Percentiles rank a stretch among this genome's conserved stretches.
Conservation (phyloP, 2,888 invertebrate species). For the Drymonia ruficornis region DNA sequence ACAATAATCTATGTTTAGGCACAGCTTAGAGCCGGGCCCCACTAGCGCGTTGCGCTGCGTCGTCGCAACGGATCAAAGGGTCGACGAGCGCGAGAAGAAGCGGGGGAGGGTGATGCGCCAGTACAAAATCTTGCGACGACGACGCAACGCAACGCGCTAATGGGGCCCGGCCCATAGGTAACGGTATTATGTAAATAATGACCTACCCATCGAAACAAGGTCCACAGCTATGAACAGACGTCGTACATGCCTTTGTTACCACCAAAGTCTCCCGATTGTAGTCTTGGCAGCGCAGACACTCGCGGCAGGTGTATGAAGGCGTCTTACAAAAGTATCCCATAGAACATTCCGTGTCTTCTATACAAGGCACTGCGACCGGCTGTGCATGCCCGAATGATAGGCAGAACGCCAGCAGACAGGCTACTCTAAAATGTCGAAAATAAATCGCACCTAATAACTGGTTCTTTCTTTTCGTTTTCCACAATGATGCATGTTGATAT, state of each 20-base stretch:
- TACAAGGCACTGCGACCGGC: slow-evolving; percentile 42
- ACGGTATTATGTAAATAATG: not conserved
- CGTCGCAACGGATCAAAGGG: too few relatives aligned
- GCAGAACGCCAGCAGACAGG: not conserved
- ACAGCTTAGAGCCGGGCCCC: too few relatives aligned
- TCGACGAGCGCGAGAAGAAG: too few relatives aligned
- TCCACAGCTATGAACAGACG: slow-evolving; percentile 21
- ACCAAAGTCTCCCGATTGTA: slow-evolving; percentile 44
- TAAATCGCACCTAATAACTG: not conserved
- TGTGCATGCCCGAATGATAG: slow-evolving; percentile 12
- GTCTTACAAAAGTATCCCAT: slow-evolving; percentile 54
- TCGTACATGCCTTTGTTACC: slow-evolving; percentile 14
- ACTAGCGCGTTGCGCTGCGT: too few relatives aligned
- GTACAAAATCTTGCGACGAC: too few relatives aligned
- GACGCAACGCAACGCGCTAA: too few relatives aligned
- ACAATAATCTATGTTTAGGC: too few relatives aligned
- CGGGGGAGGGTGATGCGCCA: too few relatives aligned
- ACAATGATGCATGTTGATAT: not conserved
- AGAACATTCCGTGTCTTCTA: slow-evolving; percentile 48
- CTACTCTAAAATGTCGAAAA: not conserved
- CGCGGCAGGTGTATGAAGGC: slow-evolving; percentile 42
- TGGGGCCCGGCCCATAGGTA: too few relatives aligned
- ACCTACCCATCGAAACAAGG: slow-evolving; percentile 28
- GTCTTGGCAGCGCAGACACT: slow-evolving; percentile 59
- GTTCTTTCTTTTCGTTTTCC: too few relatives aligned